Evolutionary conservation across 2,888 invertebrate species (phyloP).

Genomic region (Thymelicus sylvestris): DNA sequence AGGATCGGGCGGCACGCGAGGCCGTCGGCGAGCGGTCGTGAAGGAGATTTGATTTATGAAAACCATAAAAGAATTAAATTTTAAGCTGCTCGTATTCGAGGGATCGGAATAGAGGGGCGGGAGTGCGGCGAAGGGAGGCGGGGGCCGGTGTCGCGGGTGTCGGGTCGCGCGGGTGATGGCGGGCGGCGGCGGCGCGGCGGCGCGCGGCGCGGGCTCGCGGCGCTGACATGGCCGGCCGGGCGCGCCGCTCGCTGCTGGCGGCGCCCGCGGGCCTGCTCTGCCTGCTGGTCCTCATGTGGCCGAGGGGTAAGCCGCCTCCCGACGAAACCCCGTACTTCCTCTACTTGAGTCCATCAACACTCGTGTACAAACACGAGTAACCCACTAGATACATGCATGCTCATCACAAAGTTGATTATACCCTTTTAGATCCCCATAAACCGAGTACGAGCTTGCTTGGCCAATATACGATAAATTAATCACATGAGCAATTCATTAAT

Average conservation of each 20-base stretch:
- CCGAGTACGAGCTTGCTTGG: background rate
- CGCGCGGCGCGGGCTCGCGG: slow-evolving; percentile 76
- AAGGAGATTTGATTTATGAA: slow-evolving; percentile 75
- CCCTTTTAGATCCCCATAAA: background rate
- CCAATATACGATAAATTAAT: background rate
- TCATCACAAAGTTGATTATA: background rate
- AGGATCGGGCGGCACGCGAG: slow-evolving; percentile 75
- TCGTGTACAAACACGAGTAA: background rate
- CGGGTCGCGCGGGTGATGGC: slow-evolving; percentile 65
- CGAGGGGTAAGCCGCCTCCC: slow-evolving; percentile 67
- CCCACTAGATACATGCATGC: slow-evolving; percentile 3
- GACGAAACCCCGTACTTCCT: background rate
- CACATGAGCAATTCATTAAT: background rate
- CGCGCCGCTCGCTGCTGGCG: slow-evolving; percentile 82
- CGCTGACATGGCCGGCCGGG: slow-evolving; percentile 82
- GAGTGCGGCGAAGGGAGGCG: slow-evolving; percentile 66
- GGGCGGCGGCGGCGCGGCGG: slow-evolving; percentile 74
- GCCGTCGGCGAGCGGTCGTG: slow-evolving; percentile 79
- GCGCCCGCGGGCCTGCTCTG: slow-evolving; percentile 83
- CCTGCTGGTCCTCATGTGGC: slow-evolving; percentile 81
- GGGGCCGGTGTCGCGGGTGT: slow-evolving; percentile 55
- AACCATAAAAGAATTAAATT: slow-evolving; percentile 72
- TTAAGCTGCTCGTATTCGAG: slow-evolving; percentile 72
- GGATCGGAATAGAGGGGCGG: slow-evolving; percentile 70
- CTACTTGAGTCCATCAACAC: background rate